These are phyloP conservation scores for Opisthograptis luteolata DNA, from an alignment of 2,888 invertebrate genomes.

Conservation along the genomic window DNA sequence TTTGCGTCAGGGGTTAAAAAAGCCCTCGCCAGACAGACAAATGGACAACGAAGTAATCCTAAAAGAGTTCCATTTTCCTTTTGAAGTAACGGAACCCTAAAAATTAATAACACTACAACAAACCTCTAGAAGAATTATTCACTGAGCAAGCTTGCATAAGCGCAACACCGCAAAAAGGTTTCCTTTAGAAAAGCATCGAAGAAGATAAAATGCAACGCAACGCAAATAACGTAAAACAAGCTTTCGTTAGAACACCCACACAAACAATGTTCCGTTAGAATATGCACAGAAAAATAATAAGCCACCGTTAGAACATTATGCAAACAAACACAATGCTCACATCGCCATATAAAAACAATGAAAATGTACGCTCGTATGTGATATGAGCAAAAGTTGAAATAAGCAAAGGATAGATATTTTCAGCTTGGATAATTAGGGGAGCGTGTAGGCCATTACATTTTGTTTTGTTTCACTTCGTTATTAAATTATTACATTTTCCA, in stretches of 20 bases:
- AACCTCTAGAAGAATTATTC: background rate
- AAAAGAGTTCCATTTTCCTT: no score
- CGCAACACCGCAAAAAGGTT: constrained; percentile 9
- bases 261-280: background rate
- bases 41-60: no score
- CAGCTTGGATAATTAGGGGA: background rate
- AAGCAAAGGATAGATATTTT: background rate
- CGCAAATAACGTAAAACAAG: constrained; percentile 11
- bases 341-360: background rate
- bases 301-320: background rate
- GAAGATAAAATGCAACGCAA: constrained; percentile 16
- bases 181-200: constrained; percentile 22
- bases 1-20: no score
- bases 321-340: background rate
- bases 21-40: no score
- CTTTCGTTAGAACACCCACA: no score
- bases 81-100: no score
- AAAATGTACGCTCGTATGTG: background rate
- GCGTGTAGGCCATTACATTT: background rate
- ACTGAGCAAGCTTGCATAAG: constrained; percentile 12
- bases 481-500: no score
- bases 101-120: background rate
- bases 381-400: background rate
- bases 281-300: background rate
- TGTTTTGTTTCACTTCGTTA: background rate